Evolutionary conservation across 2,888 invertebrate genomes (phyloP).

Genomic region (Cephonodes hylas): DNA sequence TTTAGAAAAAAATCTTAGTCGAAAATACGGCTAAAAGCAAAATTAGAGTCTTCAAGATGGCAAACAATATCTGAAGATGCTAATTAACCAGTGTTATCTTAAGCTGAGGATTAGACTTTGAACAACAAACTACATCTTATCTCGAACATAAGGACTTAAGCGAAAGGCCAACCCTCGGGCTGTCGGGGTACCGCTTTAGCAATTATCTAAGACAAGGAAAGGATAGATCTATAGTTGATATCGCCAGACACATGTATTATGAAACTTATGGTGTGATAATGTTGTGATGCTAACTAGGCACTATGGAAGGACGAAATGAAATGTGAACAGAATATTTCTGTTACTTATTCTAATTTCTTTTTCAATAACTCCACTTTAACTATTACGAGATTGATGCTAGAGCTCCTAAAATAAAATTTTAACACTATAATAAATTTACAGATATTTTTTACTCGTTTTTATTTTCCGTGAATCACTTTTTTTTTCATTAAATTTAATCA

Average conservation of each 20-base stretch:
- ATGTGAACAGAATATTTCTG: no score
- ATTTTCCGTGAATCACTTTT: no score
- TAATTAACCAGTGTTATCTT: constrained; percentile 61
- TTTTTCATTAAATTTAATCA: no score
- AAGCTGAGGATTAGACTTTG: constrained; percentile 51
- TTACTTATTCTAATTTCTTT: no score
- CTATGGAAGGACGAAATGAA: no score
- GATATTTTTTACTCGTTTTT: no score
- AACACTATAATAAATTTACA: no score
- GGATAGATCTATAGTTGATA: constrained; percentile 9
- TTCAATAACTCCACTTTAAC: no score
- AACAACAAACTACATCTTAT: constrained; percentile 59
- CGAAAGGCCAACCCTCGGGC: constrained; percentile 28
- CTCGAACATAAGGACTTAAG: constrained; percentile 39
- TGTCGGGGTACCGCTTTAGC: constrained; percentile 44
- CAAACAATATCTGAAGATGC: constrained; percentile 44
- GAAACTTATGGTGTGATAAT: no score
- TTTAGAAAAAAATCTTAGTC: background rate
- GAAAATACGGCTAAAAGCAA: background rate
- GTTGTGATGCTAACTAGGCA: no score
- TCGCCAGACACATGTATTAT: background rate
- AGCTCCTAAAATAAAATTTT: no score
- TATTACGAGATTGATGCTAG: no score
- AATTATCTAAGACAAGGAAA: constrained; percentile 41
- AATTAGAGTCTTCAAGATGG: constrained; percentile 31